Evolutionary conservation across 1,140 invertebrate genomes (phyloP).

Genomic region (Idris sp.): DNA sequence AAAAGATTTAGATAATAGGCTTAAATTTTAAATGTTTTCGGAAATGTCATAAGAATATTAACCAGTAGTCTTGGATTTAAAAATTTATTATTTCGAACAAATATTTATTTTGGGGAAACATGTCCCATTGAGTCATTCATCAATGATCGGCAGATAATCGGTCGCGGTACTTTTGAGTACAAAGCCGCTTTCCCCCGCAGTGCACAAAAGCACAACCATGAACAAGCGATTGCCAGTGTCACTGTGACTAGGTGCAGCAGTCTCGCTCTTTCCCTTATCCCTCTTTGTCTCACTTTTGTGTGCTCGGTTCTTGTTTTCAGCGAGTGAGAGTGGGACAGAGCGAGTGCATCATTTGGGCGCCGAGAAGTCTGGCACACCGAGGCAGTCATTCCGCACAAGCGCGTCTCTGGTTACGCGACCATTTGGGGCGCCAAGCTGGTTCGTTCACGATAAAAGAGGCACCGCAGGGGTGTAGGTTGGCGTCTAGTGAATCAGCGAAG

Average conservation of each 20-base stretch:
- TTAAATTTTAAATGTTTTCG: no score
- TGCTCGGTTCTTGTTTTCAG: not conserved
- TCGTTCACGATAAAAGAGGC: constrained; percentile 54
- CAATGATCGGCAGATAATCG: constrained; percentile 31
- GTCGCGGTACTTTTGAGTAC: no score
- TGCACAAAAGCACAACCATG: constrained; percentile 30
- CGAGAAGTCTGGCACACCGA: constrained; percentile 76
- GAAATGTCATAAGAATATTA: no score
- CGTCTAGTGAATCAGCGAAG: constrained; percentile 56
- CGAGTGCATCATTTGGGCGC: constrained; percentile 75
- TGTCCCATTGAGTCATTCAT: constrained; percentile 35
- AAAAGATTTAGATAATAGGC: no score
- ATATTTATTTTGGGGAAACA: constrained; percentile 41
- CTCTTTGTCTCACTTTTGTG: constrained; percentile 1
- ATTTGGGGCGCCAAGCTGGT: constrained; percentile 77
- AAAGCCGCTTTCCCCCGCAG: constrained; percentile 23
- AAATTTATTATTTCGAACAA: no score
- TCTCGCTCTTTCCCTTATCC: constrained; percentile 1
- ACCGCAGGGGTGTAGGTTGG: constrained; percentile 61
- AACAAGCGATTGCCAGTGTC: constrained; percentile 23
- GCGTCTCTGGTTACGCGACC: constrained; percentile 78
- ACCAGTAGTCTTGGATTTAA: no score
- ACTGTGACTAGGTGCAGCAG: constrained; percentile 29
- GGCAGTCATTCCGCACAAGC: constrained; percentile 63
- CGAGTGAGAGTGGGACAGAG: constrained; percentile 24